These are phyloP conservation scores for Lepidocyrtinus sp. DNA, from an alignment of 2,888 invertebrate genomes.

Conservation along the genomic window DNA sequence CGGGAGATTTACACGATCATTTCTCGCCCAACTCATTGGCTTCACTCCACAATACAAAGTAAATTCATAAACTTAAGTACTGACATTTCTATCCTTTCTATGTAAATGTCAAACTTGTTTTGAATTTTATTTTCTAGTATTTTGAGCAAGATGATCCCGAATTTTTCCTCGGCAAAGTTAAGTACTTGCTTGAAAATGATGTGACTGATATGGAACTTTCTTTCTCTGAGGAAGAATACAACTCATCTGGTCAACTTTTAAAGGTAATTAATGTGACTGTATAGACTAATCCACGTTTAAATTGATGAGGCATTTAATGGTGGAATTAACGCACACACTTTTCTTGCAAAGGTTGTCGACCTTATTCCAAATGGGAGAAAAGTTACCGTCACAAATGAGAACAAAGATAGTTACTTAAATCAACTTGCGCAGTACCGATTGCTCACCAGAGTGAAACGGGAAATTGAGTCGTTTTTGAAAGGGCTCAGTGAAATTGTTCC, in stretches of 20 bases:
- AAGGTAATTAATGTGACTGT: slow-evolving; percentile 64
- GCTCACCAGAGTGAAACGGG: slow-evolving; percentile 72
- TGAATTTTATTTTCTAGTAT: slow-evolving; percentile 71
- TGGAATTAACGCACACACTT: too few relatives aligned
- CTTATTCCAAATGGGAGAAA: slow-evolving; percentile 73
- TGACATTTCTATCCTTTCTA: too few relatives aligned
- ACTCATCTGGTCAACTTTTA: slow-evolving; percentile 71
- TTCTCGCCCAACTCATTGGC: slow-evolving; percentile 74
- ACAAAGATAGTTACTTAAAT: slow-evolving; percentile 74
- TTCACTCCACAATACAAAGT: slow-evolving; percentile 77
- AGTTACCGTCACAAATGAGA: slow-evolving; percentile 73
- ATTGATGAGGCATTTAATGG: too few relatives aligned
- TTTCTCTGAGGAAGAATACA: slow-evolving; percentile 73
- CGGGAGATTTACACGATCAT: slow-evolving; percentile 77
- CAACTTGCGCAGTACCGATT: slow-evolving; percentile 72
- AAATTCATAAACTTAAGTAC: not conserved
- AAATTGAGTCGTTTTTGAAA: slow-evolving; percentile 73
- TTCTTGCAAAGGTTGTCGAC: slow-evolving; percentile 72
- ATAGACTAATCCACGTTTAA: too few relatives aligned
- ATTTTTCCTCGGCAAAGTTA: slow-evolving; percentile 73
- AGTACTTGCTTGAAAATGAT: slow-evolving; percentile 73
- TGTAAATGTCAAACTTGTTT: slow-evolving; percentile 20
- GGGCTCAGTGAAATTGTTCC: slow-evolving; percentile 73
- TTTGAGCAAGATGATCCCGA: slow-evolving; percentile 75
- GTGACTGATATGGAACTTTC: slow-evolving; percentile 72